Percentiles rank a stretch among this genome's conserved stretches.
These are phyloP conservation scores for Drosophila sordidula DNA, from an alignment of 2,888 invertebrate genomes.

Conservation along the genomic window DNA sequence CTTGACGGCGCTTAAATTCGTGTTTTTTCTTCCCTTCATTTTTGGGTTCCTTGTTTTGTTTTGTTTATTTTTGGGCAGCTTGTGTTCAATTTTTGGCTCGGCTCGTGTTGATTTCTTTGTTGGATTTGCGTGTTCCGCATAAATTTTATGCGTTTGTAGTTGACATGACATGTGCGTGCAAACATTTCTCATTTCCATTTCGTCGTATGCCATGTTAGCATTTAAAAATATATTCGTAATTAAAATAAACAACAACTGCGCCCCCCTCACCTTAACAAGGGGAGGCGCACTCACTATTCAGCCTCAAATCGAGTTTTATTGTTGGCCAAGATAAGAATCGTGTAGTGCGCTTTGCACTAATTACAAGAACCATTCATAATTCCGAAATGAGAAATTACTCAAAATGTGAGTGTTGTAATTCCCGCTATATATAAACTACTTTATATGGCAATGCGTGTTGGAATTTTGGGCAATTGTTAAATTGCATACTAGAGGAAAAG, in stretches of 20 bases:
- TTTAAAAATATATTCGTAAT: conserved; percentile 79
- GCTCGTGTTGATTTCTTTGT: conserved; percentile 62
- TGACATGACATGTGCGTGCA: conserved; percentile 82
- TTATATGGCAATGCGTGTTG: conserved; percentile 39
- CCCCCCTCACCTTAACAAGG: background rate
- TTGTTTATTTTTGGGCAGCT: conserved; percentile 42
- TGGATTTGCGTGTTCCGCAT: conserved; percentile 77
- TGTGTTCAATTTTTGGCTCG: conserved; percentile 60
- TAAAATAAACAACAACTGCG: conserved; percentile 61
- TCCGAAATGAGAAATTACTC: conserved; percentile 45
- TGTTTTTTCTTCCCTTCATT: conserved; percentile 18
- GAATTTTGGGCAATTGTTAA: conserved; percentile 36
- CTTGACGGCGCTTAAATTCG: conserved; percentile 37
- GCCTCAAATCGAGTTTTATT: conserved; percentile 74
- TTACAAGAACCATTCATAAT: conserved; percentile 67
- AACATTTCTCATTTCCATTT: conserved; percentile 79
- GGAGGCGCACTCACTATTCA: conserved; percentile 44
- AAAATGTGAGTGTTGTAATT: conserved; percentile 33
- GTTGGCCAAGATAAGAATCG: conserved; percentile 66
- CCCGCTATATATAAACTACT: background rate
- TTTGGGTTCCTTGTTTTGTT: conserved; percentile 7
- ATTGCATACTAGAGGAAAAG: conserved; percentile 4
- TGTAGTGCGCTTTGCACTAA: conserved; percentile 69
- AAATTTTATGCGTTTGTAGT: conserved; percentile 81
- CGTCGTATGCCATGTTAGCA: conserved; percentile 79